Percentiles rank a stretch among this genome's conserved stretches.
Conservation (phyloP, 1,140 invertebrate genomes). For the Nasonia longicornis region DNA sequence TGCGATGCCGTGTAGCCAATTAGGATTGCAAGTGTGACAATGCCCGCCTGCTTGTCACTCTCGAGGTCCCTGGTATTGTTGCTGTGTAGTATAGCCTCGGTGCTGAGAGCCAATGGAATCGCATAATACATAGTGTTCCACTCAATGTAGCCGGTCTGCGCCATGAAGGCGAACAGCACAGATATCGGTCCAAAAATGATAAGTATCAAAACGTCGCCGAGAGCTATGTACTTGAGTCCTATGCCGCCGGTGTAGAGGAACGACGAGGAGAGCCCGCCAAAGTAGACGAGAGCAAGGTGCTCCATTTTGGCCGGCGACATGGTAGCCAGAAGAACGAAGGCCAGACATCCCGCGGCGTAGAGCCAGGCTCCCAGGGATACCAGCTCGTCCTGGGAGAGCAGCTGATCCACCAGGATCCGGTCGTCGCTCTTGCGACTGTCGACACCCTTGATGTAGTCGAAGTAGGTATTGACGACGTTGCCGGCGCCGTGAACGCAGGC, state of each 20-base stretch:
- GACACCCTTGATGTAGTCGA: conserved; percentile 93
- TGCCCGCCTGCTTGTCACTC: conserved; percentile 85
- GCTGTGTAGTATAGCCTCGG: conserved; percentile 94
- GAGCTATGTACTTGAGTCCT: conserved; percentile 92
- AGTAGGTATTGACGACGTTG: conserved; percentile 97
- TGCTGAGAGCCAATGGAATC: conserved; percentile 92
- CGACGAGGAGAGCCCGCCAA: conserved; percentile 95
- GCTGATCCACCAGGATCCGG: conserved; percentile 90
- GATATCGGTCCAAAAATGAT: conserved; percentile 95
- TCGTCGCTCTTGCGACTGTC: conserved; percentile 93
- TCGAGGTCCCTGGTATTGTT: conserved; percentile 94
- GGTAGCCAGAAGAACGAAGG: conserved; percentile 83
- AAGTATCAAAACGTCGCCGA: conserved; percentile 91
- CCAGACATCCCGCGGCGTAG: conserved; percentile 89
- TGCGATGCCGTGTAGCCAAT: conserved; percentile 92
- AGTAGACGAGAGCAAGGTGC: conserved; percentile 93
- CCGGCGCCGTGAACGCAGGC: conserved; percentile 94
- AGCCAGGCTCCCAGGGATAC: conserved; percentile 88
- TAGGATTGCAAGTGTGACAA: conserved; percentile 93
- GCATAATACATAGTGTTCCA: conserved; percentile 93
- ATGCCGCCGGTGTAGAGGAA: conserved; percentile 95
- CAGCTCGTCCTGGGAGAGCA: conserved; percentile 87
- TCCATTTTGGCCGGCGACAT: conserved; percentile 93
- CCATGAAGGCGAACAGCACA: conserved; percentile 93
- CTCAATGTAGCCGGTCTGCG: conserved; percentile 88